Percentiles rank a stretch among this genome's conserved stretches.
phyloP scores from a whole-genome alignment of 2,888 invertebrate species.

The Halocaridina rubra region DNA sequence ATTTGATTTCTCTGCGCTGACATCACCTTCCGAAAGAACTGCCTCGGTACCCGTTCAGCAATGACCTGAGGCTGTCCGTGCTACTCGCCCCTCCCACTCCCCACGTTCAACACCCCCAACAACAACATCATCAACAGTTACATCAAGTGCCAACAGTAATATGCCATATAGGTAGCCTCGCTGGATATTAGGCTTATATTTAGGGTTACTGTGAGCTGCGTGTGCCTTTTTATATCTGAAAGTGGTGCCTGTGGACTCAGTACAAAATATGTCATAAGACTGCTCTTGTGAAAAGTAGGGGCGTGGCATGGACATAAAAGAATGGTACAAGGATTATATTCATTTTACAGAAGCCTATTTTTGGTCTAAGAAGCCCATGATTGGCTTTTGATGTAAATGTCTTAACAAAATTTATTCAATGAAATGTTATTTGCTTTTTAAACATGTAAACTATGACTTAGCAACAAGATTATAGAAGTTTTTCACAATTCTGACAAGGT shows the following conservation, averaged over 20 bases:
- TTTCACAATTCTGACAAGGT: slow-evolving; percentile 20
- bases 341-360: too few relatives aligned
- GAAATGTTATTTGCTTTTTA: too few relatives aligned
- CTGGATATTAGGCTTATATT: not conserved
- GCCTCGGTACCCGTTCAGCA: slow-evolving; percentile 52
- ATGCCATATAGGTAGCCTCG: slow-evolving; percentile 23
- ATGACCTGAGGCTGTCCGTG: slow-evolving; percentile 48
- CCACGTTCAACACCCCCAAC: not conserved
- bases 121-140: not conserved
- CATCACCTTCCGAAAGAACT: slow-evolving; percentile 51
- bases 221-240: slow-evolving; percentile 27
- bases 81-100: slow-evolving; percentile 6
- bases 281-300: not conserved
- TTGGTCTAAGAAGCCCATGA: too few relatives aligned
- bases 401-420: too few relatives aligned
- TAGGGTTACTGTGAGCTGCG: slow-evolving; percentile 23
- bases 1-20: slow-evolving; percentile 51
- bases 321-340: too few relatives aligned
- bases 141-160: slow-evolving; percentile 19
- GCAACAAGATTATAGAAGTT: too few relatives aligned
- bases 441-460: too few relatives aligned
- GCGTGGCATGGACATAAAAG: slow-evolving; percentile 24
- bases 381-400: too few relatives aligned
- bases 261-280: slow-evolving; percentile 22
- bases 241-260: slow-evolving; percentile 31